A percentile compares a stretch with the other conserved stretches of the same genome.
phyloP scores from a whole-genome alignment of 1,140 invertebrate species.

The Lordiphosa collinella region DNA sequence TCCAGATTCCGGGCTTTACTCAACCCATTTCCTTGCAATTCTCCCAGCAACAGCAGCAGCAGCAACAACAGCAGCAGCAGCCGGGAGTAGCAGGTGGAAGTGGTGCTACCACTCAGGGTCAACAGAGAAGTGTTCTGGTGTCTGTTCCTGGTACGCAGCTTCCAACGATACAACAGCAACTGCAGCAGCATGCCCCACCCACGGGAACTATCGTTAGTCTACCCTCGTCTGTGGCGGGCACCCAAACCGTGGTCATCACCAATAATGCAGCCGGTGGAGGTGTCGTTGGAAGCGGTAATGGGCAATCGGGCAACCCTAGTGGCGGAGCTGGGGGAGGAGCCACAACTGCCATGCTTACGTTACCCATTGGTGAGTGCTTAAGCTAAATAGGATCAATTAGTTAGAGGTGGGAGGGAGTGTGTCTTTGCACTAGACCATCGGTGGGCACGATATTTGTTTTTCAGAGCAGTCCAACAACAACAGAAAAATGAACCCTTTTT shows the following conservation, averaged over 20 bases:
- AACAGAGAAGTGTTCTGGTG: slow-evolving; percentile 58
- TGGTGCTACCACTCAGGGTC: slow-evolving; percentile 53
- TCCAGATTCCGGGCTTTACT: slow-evolving; percentile 88
- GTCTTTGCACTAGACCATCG: too few relatives aligned
- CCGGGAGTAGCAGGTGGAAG: slow-evolving; percentile 76
- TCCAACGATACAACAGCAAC: slow-evolving; percentile 49
- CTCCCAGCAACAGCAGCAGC: slow-evolving; percentile 80
- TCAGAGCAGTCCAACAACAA: too few relatives aligned
- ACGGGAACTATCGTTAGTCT: slow-evolving; percentile 71
- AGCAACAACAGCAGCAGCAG: slow-evolving; percentile 80
- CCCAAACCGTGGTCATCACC: slow-evolving; percentile 83
- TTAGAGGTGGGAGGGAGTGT: too few relatives aligned
- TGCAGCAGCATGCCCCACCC: slow-evolving; percentile 50
- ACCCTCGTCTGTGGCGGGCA: slow-evolving; percentile 71
- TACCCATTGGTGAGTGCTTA: slow-evolving; percentile 83
- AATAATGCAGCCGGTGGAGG: slow-evolving; percentile 44
- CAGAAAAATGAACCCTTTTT: too few relatives aligned
- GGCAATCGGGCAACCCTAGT: slow-evolving; percentile 14
- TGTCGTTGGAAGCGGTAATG: slow-evolving; percentile 16
- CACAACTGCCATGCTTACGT: slow-evolving; percentile 80
- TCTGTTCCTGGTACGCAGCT: slow-evolving; percentile 79
- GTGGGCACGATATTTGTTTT: too few relatives aligned
- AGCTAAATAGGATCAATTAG: not conserved
- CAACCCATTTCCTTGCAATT: slow-evolving; percentile 89
- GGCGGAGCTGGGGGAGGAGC: slow-evolving; percentile 31